phyloP scores from a whole-genome alignment of 2,888 invertebrate species.

The Cephonodes hylas region DNA sequence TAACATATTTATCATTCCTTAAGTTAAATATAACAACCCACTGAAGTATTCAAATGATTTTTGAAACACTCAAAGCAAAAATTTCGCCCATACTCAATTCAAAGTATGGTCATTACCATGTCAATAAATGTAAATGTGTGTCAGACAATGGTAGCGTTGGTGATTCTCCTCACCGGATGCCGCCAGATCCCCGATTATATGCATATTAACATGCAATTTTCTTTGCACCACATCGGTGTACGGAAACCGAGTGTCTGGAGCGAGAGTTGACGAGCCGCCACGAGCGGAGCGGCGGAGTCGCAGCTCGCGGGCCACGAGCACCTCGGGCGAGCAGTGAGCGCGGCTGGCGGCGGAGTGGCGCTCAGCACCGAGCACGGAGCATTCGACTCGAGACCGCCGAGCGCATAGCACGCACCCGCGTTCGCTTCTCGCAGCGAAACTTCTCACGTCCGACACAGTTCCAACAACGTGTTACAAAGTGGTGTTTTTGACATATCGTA shows the following conservation, averaged over 20 bases:
- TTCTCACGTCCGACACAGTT: conserved; percentile 60
- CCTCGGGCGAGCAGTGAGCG: neutral
- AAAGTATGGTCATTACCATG: conserved; percentile 1
- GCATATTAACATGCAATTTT: conserved; percentile 58
- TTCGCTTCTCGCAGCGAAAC: conserved; percentile 55
- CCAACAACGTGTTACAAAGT: conserved; percentile 62
- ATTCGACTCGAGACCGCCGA: conserved; percentile 64
- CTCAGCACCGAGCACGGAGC: conserved; percentile 30
- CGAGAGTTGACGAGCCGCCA: conserved; percentile 18
- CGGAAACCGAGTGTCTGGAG: conserved; percentile 40
- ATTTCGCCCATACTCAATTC: neutral
- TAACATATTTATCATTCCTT: neutral
- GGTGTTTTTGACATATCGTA: conserved; percentile 55
- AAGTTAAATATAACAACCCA: neutral
- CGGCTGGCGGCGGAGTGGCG: neutral
- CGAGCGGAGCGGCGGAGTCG: conserved; percentile 17
- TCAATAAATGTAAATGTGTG: conserved; percentile 11
- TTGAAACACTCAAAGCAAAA: neutral
- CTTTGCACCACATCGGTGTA: conserved; percentile 45
- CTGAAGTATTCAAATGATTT: neutral
- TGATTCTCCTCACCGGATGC: conserved; percentile 41
- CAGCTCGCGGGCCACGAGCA: conserved; percentile 13
- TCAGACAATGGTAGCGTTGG: conserved; percentile 2
- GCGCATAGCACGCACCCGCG: conserved; percentile 53
- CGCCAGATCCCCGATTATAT: conserved; percentile 61